Evolutionary conservation across 2,113 vertebrate species (phyloP).

Genomic region (Caranx ignobilis): DNA sequence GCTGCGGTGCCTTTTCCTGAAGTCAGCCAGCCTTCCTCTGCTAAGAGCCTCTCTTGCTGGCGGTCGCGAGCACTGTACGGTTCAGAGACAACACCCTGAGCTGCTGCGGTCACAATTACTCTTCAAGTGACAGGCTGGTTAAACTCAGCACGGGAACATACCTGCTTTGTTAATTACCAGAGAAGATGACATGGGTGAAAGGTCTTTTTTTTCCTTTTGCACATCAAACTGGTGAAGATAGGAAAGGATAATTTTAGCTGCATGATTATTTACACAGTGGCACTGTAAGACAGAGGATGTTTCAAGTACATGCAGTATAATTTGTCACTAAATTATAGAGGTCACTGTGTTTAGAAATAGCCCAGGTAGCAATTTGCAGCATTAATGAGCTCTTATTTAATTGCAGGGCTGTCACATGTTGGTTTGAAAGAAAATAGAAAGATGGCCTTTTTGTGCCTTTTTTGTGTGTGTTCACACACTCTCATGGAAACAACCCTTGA

Average conservation of each 20-base stretch:
- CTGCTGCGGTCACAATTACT: slow-evolving; percentile 26
- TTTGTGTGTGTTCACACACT: background rate
- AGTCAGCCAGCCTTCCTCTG: slow-evolving; percentile 13
- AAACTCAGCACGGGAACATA: background rate
- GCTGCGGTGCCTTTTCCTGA: background rate
- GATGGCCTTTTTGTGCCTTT: background rate
- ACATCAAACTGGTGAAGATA: slow-evolving; percentile 6
- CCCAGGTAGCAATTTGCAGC: slow-evolving; percentile 36
- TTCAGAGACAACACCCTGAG: slow-evolving; percentile 3
- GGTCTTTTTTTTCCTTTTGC: background rate
- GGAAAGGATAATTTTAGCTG: slow-evolving; percentile 28
- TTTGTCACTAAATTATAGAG: slow-evolving; percentile 44
- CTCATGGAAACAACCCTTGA: slow-evolving; percentile 4
- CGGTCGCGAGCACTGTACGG: background rate
- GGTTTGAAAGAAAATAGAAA: slow-evolving; percentile 1
- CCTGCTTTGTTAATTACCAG: background rate
- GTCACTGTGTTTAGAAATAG: slow-evolving; percentile 39
- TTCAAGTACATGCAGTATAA: slow-evolving; percentile 31
- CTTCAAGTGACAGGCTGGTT: slow-evolving; percentile 3
- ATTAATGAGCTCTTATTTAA: slow-evolving; percentile 44
- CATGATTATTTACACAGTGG: slow-evolving; percentile 28
- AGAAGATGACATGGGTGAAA: background rate
- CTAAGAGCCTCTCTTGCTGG: background rate
- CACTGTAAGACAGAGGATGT: slow-evolving; percentile 1
- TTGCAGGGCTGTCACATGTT: slow-evolving; percentile 16